These are phyloP conservation scores for Chelidonichthys spinosus DNA, from an alignment of 2,797 vertebrate species.

Conservation along the genomic window DNA sequence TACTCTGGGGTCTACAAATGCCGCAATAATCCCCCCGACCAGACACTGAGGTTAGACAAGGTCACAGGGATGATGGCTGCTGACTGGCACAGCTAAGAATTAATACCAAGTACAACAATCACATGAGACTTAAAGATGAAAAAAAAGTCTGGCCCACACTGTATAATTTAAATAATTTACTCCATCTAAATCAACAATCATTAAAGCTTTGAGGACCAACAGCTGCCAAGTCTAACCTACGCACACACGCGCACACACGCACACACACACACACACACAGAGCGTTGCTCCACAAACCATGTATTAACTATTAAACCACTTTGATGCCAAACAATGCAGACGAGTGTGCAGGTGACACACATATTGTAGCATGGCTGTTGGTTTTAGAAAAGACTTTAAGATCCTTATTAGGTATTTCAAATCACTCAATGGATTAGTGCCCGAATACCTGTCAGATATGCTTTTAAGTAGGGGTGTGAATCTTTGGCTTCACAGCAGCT, in stretches of 20 bases:
- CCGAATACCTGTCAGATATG: no score
- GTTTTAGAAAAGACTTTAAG: no score
- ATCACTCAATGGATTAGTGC: no score
- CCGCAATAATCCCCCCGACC: constrained; percentile 57
- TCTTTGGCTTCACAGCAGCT: no score
- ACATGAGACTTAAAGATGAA: constrained; percentile 36
- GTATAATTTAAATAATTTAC: constrained; percentile 27
- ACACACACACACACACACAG: not conserved
- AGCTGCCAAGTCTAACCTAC: constrained; percentile 41
- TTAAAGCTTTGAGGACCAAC: constrained; percentile 20
- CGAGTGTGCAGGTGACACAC: not conserved
- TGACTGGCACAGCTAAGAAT: constrained; percentile 21
- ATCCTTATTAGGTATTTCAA: no score
- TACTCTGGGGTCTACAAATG: constrained; percentile 22
- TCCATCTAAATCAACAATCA: constrained; percentile 17
- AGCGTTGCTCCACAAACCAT: constrained; percentile 43
- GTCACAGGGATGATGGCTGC: constrained; percentile 47
- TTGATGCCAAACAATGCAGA: constrained; percentile 12
- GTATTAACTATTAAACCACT: constrained; percentile 23
- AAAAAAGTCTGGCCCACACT: constrained; percentile 2
- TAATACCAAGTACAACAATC: constrained; percentile 49
- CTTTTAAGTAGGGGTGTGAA: no score
- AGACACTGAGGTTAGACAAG: constrained; percentile 52
- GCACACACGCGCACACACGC: constrained; percentile 6
- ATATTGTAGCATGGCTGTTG: not conserved